Base-by-base conservation (phyloP, 2,797 vertebrate genomes). In the Acanthurus tractus region DNA sequence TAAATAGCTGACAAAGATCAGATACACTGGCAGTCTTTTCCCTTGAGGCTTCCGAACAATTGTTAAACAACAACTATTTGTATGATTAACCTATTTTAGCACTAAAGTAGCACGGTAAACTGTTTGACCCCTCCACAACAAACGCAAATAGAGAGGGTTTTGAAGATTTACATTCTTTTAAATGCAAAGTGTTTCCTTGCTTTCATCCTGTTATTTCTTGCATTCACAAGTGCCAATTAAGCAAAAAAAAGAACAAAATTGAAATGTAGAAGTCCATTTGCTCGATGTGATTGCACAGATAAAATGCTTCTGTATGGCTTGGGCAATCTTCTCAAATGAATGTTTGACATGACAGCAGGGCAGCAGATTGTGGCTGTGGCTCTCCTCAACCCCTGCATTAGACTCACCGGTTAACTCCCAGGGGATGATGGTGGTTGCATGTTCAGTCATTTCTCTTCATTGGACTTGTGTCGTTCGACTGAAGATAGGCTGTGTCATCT, bases 31-130 rank as follows among this genome's bases (percentile, higher is more conserved):
- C 2, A 0, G 49, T 66, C 12, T 58, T 73, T 66, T 63, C 50
- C 69, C 64, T 57, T 34, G 63, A 55, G 81, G 52, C 11, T 38
- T 75, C 20, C 42, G n/a, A 78, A 46, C 0, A 1, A 62, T 36
- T 74, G 44, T 6, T 50, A 67, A 67, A 69, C 44, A 74, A 40
- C 42, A 67, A 50, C 20, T 36, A 63, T 68, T 34, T 67, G 34
- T 62, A 10, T 48, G 1, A 79, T 84, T 73, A 75, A 76, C 66
- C 48, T 36, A 48, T 59, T 84, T 78, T 56, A 70, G 74, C 67
- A 79, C 44, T 38, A 29, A 59, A 77, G 40, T 18, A 65, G 70
- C 45, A 62, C 61, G 62, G 20, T 63, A 53, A 82, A 78, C 49
- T 63, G 36, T 57, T 58, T 75, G 65, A 81, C 29, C 70, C 70